These are phyloP conservation scores for Tragelaphus imberbis DNA, from an alignment of 2,113 vertebrate species.

Conservation along the genomic window DNA sequence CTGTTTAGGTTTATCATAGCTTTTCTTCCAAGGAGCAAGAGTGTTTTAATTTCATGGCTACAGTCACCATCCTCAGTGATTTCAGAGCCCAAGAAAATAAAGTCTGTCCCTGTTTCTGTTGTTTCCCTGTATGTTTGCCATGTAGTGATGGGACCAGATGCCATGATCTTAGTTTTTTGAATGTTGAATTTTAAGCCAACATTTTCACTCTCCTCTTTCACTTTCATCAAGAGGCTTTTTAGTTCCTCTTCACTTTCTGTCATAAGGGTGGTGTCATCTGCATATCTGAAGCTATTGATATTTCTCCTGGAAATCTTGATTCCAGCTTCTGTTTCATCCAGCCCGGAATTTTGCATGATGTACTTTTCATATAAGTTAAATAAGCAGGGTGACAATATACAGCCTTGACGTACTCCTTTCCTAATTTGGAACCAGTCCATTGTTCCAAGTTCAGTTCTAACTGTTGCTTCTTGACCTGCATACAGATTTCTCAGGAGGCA, in stretches of 20 bases:
- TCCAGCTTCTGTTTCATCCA: neutral
- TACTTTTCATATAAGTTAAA: neutral
- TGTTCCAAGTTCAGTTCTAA: neutral
- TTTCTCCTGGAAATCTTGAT: neutral
- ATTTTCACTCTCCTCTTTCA: neutral
- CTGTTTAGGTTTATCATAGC: neutral
- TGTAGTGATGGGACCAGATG: neutral
- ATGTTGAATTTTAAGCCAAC: neutral
- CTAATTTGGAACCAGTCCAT: neutral
- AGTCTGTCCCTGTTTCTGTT: neutral
- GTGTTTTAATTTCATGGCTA: neutral
- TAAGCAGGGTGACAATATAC: neutral
- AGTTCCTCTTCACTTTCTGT: neutral
- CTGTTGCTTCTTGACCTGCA: neutral
- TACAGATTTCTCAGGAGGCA: neutral
- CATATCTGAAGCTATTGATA: neutral
- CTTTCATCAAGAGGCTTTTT: neutral
- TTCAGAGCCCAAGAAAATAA: neutral
- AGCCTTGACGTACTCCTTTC: neutral
- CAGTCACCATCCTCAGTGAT: neutral
- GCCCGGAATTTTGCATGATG: neutral
- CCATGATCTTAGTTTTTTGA: neutral
- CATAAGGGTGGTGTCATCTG: neutral
- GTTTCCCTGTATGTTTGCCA: neutral
- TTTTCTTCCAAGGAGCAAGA: neutral